Percentiles rank a stretch among this genome's conserved stretches.
Conservation (phyloP, 1,140 invertebrate genomes). For the Lasioglossum baleicum region DNA sequence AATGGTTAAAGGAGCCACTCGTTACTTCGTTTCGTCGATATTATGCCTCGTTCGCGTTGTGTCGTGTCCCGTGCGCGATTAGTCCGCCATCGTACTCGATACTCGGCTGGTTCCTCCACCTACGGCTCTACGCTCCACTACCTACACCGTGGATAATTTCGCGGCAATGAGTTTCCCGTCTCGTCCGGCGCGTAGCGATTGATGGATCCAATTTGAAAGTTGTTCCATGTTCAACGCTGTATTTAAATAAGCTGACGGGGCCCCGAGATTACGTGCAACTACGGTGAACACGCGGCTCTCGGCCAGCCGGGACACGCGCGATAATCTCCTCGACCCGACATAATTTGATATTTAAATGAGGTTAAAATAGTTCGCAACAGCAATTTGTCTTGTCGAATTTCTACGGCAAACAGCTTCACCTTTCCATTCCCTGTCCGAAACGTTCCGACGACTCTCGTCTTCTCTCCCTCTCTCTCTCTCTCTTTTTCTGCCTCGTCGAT, state of each 20-base stretch:
- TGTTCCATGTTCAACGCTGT: background rate
- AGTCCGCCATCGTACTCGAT: too few species aligned
- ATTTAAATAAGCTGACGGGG: constrained; percentile 28
- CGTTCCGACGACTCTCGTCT: too few species aligned
- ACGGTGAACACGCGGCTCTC: constrained; percentile 17
- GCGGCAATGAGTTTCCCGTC: too few species aligned
- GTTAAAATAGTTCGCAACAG: constrained; percentile 73
- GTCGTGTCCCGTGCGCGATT: constrained; percentile 12
- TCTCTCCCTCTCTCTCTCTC: background rate
- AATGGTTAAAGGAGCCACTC: constrained; percentile 70
- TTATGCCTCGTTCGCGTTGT: constrained; percentile 47
- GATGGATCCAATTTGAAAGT: constrained; percentile 40
- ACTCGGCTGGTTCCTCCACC: too few species aligned
- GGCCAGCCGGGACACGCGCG: constrained; percentile 15
- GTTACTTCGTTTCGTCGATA: constrained; percentile 69
- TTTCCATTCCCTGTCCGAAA: too few species aligned
- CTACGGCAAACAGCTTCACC: constrained; percentile 24
- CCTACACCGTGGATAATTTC: too few species aligned
- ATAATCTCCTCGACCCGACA: constrained; percentile 40
- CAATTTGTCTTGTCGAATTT: constrained; percentile 72
- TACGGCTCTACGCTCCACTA: background rate
- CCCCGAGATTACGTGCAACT: constrained; percentile 28
- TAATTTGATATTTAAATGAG: constrained; percentile 75
- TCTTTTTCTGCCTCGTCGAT: too few species aligned
- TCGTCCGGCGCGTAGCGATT: constrained; percentile 10